These are phyloP conservation scores for Priocnemis perturbator DNA, from an alignment of 2,888 invertebrate species.

Conservation along the genomic window DNA sequence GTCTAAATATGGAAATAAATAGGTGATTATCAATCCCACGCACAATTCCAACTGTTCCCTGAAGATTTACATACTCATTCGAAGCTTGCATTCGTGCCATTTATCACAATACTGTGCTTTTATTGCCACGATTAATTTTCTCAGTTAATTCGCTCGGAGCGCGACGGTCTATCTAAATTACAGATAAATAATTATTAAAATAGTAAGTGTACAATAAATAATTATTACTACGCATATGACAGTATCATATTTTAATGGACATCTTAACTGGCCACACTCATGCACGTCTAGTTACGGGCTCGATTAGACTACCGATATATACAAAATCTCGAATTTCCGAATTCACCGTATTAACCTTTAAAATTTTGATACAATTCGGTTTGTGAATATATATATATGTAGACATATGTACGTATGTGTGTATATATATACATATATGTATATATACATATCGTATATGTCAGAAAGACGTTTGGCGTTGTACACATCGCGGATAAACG, in stretches of 20 bases:
- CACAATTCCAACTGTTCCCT: not conserved
- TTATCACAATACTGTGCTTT: constrained; percentile 60
- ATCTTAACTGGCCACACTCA: constrained; percentile 10
- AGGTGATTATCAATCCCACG: too few species aligned
- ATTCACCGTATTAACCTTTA: too few species aligned
- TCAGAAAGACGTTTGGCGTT: constrained; percentile 24
- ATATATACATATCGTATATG: constrained; percentile 9
- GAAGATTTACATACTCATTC: constrained; percentile 16
- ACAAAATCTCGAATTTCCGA: not conserved
- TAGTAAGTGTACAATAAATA: constrained; percentile 57
- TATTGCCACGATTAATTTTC: constrained; percentile 29
- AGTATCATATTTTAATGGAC: constrained; percentile 10
- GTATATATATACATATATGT: constrained; percentile 11
- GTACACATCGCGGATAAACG: not conserved
- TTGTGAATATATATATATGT: too few species aligned
- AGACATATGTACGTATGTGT: constrained; percentile 9
- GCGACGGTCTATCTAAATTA: constrained; percentile 18
- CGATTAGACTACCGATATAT: constrained; percentile 1
- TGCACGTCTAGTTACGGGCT: not conserved
- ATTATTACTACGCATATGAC: constrained; percentile 33
- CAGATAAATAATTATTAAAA: constrained; percentile 57
- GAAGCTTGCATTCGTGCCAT: constrained; percentile 24
- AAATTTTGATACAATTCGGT: too few species aligned
- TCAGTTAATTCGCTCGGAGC: constrained; percentile 19
- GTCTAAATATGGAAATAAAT: too few species aligned